Evolutionary conservation across 1,140 invertebrate genomes (phyloP), one percentile per base, ranked within the genome.

Genomic region (Anoplophora glabripennis): DNA sequence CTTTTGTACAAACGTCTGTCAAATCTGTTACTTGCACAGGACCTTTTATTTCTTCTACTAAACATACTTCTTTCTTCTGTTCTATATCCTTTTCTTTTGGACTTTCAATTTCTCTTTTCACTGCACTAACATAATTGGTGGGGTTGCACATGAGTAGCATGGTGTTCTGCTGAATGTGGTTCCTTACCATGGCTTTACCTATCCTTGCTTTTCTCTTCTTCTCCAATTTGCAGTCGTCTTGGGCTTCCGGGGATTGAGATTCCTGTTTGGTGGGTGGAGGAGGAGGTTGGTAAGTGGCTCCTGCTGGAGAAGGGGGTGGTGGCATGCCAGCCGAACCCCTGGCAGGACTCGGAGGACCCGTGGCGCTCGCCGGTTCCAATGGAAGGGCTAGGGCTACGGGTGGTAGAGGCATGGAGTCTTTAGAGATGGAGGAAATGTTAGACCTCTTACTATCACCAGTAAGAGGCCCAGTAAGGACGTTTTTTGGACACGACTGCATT

Each of bases 391-490:
- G 75, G 63, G 86, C 86, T 63, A 84, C 82, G 45, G 77, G 78
- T 46, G 79, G 67, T 44, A 70, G 69, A 54, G 70, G 67, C 57
- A 72, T 61, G 46, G 71, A 67, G 63, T 73, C 72, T 68, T 76
- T 73, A 64, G 70, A 65, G 44, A 74, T 73, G 53, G 68, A 62
- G 51, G 69, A 62, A 70, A 71, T 71, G 65, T 73, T 79, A 80
- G 80, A 84, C 82, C 77, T 85, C 83, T 85, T 85, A 84, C 83
- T 83, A 80, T 81, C 82, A 90, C 90, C 89, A 92, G 89, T 92
- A 92, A 89, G 90, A 89, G 90, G 90, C 85, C 90, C 90, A 92
- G 90, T 91, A 92, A 86, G 88, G 86, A 89, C 90, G 90, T 93
- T 93, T 93, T 93, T 93, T 93, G 90, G 89, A 92, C 89, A 92